These are phyloP conservation scores for Salvator merianae DNA, from an alignment of 2,113 vertebrate genomes.

Conservation along the genomic window DNA sequence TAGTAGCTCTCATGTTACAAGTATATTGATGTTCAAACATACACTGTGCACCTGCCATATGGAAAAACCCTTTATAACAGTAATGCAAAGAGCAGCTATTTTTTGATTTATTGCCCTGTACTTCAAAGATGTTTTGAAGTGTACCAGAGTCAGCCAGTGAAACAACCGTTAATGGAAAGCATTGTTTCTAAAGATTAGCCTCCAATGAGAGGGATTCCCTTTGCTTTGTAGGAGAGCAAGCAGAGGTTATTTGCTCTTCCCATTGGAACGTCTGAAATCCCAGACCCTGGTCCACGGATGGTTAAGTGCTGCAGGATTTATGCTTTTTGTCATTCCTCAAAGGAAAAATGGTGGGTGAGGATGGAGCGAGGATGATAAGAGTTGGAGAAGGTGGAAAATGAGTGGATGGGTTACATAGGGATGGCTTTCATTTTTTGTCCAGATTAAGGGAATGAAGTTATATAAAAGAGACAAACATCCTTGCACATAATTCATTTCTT, in stretches of 20 bases:
- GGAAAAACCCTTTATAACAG: neutral
- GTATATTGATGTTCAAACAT: neutral
- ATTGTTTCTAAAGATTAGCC: neutral
- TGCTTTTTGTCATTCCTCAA: neutral
- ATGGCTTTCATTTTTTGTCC: neutral
- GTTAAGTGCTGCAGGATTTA: neutral
- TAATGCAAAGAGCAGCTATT: neutral
- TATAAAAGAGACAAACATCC: neutral
- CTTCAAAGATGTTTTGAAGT: neutral
- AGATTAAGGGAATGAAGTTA: neutral
- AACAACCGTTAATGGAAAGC: neutral
- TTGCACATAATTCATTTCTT: neutral
- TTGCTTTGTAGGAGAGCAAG: neutral
- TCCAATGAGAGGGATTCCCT: neutral
- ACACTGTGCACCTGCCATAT: neutral
- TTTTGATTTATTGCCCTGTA: neutral
- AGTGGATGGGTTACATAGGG: neutral
- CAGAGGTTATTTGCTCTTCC: neutral
- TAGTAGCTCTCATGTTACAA: neutral
- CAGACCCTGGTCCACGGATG: neutral
- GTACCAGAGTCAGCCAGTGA: no score
- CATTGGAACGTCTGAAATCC: neutral
- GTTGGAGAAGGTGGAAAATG: neutral
- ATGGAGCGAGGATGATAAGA: no score
- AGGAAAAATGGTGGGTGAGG: no score